Base-by-base conservation (phyloP, 2,113 vertebrate species). In the Anolis carolinensis region DNA sequence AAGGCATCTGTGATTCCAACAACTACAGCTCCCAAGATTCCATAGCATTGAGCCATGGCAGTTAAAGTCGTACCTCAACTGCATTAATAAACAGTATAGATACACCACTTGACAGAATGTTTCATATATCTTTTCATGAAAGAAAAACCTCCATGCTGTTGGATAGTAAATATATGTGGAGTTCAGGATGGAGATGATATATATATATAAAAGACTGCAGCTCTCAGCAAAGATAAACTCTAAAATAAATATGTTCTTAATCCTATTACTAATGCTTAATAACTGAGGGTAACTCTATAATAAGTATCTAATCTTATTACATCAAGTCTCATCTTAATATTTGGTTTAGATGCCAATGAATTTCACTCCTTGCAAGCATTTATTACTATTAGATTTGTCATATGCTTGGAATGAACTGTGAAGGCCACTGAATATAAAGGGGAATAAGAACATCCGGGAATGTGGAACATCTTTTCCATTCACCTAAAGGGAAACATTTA, bases 371-470 rank as follows among this genome's bases (percentile, higher is more conserved):
- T 34, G 27, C 73, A 68, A 77, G 86, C 86, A 71, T 87, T 82
- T 87, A 82, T 82, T 87, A 55, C 73, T 68, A 77, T 87, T 87
- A 87, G 80, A 59, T 87, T 87, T 87, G 86, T 30, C 80, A 87
- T 75, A 70, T 77, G 73, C 75, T 76, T 82, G 79, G 82, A 87
- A 87, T 87, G 71, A 87, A 87, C 80, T 82, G 73, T 87, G 80
- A 82, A 87, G 86, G 80, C 80, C 86, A 87, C 63, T 86, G 86
- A 36, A 68, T 70, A 77, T 32, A 48, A 68, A 44, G 63, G 63
- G 55, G 63, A 87, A 82, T 77, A 32, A 68, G 63, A 76, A 82
- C 73, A 70, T 87, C 80, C 20, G 63, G 73, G 80, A 87, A 87
- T 77, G 20, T 48, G 30, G 68, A 59, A 76, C n/a, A 14, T 52